Conservation (phyloP, 2,797 vertebrate species). For the Carapus acus region DNA sequence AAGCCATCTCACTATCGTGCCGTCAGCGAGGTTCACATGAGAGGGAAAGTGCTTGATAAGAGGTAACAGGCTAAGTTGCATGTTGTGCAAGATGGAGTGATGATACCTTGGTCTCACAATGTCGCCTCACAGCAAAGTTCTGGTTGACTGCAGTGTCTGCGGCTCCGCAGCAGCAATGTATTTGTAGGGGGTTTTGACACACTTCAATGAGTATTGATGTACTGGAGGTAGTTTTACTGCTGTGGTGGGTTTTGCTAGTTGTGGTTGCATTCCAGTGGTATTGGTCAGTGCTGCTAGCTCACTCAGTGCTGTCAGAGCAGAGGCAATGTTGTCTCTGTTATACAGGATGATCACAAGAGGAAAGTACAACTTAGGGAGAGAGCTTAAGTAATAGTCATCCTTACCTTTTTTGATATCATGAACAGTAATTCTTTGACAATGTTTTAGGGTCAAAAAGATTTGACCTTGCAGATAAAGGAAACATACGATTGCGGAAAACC, state of each 20-base stretch:
- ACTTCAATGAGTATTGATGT: conserved; percentile 63
- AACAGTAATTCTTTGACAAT: no score
- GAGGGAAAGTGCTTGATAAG: conserved; percentile 63
- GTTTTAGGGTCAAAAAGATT: no score
- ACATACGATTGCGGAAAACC: no score
- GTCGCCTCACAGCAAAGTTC: conserved; percentile 37
- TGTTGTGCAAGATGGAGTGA: conserved; percentile 53
- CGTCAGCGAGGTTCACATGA: conserved; percentile 65
- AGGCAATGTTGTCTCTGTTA: conserved; percentile 51
- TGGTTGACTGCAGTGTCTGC: conserved; percentile 40
- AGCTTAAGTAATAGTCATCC: conserved; percentile 20
- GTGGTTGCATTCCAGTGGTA: conserved; percentile 67
- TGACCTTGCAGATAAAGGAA: no score
- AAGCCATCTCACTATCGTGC: conserved; percentile 60
- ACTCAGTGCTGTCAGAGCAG: conserved; percentile 57
- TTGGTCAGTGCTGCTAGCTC: conserved; percentile 58
- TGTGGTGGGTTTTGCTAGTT: conserved; percentile 66
- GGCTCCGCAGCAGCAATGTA: conserved; percentile 47
- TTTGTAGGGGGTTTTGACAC: conserved; percentile 61
- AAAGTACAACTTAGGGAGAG: conserved; percentile 26
- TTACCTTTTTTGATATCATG: conserved; percentile 5
- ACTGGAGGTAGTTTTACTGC: conserved; percentile 65
- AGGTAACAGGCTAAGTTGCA: conserved; percentile 46
- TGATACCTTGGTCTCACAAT: conserved; percentile 49
- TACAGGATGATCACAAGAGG: conserved; percentile 35